A percentile compares a stretch with the other conserved stretches of the same genome.
These are phyloP conservation scores for Tuta absoluta DNA, from an alignment of 2,888 invertebrate species.

Conservation along the genomic window DNA sequence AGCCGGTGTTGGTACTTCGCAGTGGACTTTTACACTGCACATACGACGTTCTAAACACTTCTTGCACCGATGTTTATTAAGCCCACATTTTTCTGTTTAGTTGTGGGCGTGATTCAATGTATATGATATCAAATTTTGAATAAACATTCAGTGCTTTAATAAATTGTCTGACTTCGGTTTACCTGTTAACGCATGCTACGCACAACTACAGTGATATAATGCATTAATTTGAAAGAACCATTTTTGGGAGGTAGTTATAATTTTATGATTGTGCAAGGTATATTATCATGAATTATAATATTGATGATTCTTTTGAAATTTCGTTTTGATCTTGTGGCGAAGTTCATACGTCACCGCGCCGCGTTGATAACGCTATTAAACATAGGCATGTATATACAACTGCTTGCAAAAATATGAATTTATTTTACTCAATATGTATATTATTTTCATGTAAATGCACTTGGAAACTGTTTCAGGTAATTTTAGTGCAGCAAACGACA, in stretches of 20 bases:
- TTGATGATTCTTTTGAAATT: neutral
- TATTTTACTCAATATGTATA: conserved; percentile 21
- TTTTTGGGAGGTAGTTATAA: neutral
- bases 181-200: neutral
- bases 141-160: neutral
- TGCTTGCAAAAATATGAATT: conserved; percentile 19
- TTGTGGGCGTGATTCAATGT: conserved; percentile 17
- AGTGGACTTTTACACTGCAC: conserved; percentile 24
- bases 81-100: conserved; percentile 3
- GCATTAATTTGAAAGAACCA: conserved; percentile 3
- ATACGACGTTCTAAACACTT: neutral
- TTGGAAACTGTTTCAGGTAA: conserved; percentile 9
- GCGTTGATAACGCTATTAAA: neutral
- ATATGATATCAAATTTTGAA: neutral
- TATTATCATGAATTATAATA: too few relatives aligned
- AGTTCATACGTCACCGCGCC: neutral
- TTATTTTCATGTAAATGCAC: conserved; percentile 30
- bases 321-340: neutral
- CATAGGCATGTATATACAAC: neutral
- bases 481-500: neutral
- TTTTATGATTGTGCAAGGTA: neutral
- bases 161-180: neutral
- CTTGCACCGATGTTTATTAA: neutral
- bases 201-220: neutral
- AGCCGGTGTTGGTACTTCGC: conserved; percentile 46